A percentile compares a stretch with the other conserved stretches of the same genome.
Conservation (phyloP, 2,888 invertebrate species). For the Dolichopus griseipennis region DNA sequence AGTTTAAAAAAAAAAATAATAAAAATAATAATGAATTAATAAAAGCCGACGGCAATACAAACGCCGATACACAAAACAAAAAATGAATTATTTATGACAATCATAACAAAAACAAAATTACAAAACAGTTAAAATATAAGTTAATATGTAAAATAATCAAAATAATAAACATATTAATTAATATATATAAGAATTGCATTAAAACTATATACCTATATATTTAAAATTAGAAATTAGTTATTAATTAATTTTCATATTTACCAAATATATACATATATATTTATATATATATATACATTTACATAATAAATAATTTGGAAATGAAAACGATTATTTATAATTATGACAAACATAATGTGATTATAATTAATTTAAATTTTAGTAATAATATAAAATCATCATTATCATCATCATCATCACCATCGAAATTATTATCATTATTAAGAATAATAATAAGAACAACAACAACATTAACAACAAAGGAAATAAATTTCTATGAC, state of each 20-base stretch:
- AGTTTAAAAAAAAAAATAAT: background rate
- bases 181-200: no score
- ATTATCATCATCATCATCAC: background rate
- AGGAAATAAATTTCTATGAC: background rate
- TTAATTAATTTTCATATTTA: conserved; percentile 28
- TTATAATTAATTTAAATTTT: background rate
- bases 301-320: conserved; percentile 33
- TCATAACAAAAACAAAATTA: background rate
- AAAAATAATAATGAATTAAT: background rate
- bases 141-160: no score
- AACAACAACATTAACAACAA: no score
- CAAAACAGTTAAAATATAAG: background rate
- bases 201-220: no score
- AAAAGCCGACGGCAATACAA: background rate
- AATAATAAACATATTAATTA: no score
- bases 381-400: background rate
- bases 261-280: conserved; percentile 34
- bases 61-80: background rate
- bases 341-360: background rate
- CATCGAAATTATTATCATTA: no score
- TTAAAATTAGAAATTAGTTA: conserved; percentile 18
- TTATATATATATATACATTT: conserved; percentile 32
- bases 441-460: no score
- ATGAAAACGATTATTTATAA: background rate
- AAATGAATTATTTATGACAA: conserved; percentile 1